Conservation (phyloP, 1,140 invertebrate genomes). For the Zaprionus ornatus region DNA sequence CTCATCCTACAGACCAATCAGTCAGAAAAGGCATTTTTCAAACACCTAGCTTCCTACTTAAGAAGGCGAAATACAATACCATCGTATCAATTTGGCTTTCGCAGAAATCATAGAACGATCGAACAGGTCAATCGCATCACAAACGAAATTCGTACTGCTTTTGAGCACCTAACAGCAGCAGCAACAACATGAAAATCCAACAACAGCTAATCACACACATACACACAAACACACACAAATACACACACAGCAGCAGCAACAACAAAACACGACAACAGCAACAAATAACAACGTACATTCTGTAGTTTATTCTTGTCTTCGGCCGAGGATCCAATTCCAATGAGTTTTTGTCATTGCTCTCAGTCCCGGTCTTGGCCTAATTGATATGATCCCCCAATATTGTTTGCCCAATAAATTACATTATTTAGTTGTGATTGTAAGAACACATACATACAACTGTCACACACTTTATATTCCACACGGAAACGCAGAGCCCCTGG, state of each 20-base stretch:
- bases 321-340: constrained; percentile 37
- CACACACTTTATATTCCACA: constrained; percentile 21
- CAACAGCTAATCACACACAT: constrained; percentile 33
- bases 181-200: constrained; percentile 36
- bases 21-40: no score
- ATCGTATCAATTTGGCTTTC: no score
- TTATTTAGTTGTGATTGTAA: constrained; percentile 48
- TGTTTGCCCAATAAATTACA: constrained; percentile 44
- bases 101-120: no score
- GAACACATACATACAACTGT: constrained; percentile 23
- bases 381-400: constrained; percentile 39
- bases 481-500: constrained; percentile 34
- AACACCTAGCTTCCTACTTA: no score
- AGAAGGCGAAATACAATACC: no score
- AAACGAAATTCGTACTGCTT: no score
- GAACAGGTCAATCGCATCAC: no score
- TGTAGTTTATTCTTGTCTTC: constrained; percentile 70
- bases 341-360: constrained; percentile 68
- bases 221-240: constrained; percentile 33
- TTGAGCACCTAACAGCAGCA: constrained; percentile 20
- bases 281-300: constrained; percentile 80
- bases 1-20: no score
- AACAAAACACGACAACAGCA: constrained; percentile 47
- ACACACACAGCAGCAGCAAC: constrained; percentile 54
- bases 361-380: constrained; percentile 49